phyloP scores from a whole-genome alignment of 1,140 invertebrate species.

The Achroia grisella region DNA sequence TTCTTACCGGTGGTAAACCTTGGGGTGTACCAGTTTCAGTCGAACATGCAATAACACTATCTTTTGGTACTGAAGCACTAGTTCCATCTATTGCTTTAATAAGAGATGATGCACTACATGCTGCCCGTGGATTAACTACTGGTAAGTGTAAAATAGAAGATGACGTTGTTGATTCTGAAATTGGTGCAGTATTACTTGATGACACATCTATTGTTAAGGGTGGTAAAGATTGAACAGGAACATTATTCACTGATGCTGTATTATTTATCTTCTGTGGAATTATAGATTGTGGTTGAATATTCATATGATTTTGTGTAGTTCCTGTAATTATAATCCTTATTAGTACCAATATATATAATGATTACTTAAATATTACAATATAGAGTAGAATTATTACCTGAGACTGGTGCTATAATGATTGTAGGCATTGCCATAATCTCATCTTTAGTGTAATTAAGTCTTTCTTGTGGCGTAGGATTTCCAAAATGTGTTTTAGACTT shows the following conservation, averaged over 20 bases:
- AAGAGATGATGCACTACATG: no score
- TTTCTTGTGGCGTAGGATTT: neutral
- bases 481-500: constrained; percentile 20
- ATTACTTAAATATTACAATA: neutral
- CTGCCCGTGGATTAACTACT: neutral
- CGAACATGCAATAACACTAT: constrained; percentile 20
- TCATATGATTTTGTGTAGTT: neutral
- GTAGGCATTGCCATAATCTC: constrained; percentile 69
- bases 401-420: constrained; percentile 45
- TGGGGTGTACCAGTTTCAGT: constrained; percentile 44
- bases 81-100: constrained; percentile 35
- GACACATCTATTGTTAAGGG: constrained; percentile 43
- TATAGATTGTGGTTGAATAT: no score
- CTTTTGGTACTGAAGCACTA: constrained; percentile 47
- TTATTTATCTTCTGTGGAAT: no score
- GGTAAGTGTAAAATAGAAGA: no score
- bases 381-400: constrained; percentile 22
- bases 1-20: constrained; percentile 35
- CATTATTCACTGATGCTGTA: no score
- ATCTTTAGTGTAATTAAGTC: constrained; percentile 44
- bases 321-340: constrained; percentile 4
- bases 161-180: neutral
- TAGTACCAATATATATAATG: neutral
- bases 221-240: constrained; percentile 9
- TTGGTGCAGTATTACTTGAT: constrained; percentile 1